Conservation (phyloP, 2,888 invertebrate species). For the Bursaphelenchus okinawaensis region DNA sequence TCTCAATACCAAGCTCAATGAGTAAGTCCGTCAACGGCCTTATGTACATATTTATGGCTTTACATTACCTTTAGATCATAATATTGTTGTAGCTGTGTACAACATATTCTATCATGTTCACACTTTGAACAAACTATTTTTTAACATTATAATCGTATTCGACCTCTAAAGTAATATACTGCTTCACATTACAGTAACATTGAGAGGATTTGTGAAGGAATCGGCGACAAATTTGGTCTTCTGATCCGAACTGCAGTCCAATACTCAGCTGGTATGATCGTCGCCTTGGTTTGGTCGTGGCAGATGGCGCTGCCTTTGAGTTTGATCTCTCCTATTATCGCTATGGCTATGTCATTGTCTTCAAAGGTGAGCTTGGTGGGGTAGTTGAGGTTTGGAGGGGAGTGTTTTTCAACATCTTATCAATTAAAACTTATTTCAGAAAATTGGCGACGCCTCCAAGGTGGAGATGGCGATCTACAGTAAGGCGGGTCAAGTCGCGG, state of each 20-base stretch:
- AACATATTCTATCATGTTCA: no score
- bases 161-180: no score
- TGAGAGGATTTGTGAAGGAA: constrained; percentile 30
- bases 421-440: constrained; percentile 9
- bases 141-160: background rate
- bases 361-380: background rate
- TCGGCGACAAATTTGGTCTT: constrained; percentile 30
- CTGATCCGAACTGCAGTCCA: constrained; percentile 23
- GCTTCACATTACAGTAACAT: constrained; percentile 24
- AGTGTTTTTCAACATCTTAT: background rate
- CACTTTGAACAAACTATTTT: background rate
- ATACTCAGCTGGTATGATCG: constrained; percentile 17
- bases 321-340: constrained; percentile 24
- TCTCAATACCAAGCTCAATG: constrained; percentile 24
- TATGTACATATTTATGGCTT: no score
- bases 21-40: no score
- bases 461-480: constrained; percentile 22
- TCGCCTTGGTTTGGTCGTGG: constrained; percentile 20
- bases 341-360: constrained; percentile 20
- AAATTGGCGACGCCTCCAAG: constrained; percentile 20
- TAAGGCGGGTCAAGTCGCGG: constrained; percentile 24
- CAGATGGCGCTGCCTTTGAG: constrained; percentile 26
- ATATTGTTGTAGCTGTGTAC: no score
- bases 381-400: no score
- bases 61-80: no score